These are phyloP conservation scores for Patella vulgata DNA, from an alignment of 1,140 invertebrate species.

Conservation along the genomic window DNA sequence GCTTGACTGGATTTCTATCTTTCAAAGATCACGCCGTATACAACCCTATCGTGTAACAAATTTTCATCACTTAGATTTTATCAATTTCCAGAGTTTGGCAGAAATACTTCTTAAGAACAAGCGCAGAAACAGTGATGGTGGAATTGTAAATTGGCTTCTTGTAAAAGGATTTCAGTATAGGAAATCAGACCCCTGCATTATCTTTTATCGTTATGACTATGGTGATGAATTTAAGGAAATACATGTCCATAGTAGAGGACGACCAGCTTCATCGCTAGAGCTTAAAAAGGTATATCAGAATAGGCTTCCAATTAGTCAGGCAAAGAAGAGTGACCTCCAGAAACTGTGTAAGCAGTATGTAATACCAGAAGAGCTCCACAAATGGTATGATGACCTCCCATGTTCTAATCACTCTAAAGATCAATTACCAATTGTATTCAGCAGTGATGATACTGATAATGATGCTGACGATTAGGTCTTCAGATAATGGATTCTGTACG, in stretches of 20 bases:
- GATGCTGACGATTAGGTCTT: too few relatives aligned
- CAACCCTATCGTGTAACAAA: slow-evolving; percentile 3
- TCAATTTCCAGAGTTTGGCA: slow-evolving; percentile 4
- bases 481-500: too few relatives aligned
- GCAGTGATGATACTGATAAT: too few relatives aligned
- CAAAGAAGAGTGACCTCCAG: slow-evolving; percentile 10
- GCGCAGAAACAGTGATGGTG: slow-evolving; percentile 6
- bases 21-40: neutral
- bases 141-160: slow-evolving; percentile 9
- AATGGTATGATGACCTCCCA: neutral
- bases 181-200: slow-evolving; percentile 7
- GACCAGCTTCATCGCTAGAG: neutral
- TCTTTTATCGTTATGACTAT: slow-evolving; percentile 6
- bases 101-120: slow-evolving; percentile 4
- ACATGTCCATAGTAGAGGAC: slow-evolving; percentile 2
- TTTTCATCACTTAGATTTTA: slow-evolving; percentile 5
- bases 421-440: too few relatives aligned
- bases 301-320: slow-evolving; percentile 2
- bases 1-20: slow-evolving; percentile 13
- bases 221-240: slow-evolving; percentile 6
- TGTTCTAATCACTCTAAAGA: too few relatives aligned
- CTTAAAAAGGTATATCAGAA: neutral
- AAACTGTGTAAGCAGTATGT: slow-evolving; percentile 1
- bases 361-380: slow-evolving; percentile 6
- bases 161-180: slow-evolving; percentile 7